phyloP scores from a whole-genome alignment of 2,888 invertebrate genomes.

The Chorisops tibialis region DNA sequence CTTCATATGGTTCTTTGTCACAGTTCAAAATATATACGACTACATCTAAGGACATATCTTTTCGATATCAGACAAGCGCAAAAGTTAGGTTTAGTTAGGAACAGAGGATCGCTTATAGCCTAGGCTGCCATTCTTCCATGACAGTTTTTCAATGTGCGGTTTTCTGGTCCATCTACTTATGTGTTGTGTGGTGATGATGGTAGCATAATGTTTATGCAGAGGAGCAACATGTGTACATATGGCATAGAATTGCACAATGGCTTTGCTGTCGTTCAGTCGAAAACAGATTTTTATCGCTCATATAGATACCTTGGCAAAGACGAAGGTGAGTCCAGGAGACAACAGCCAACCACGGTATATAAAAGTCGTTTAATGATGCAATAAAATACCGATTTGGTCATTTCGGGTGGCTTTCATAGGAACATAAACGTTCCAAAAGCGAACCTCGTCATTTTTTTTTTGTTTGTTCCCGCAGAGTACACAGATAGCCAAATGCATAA shows the following conservation, averaged over 20 bases:
- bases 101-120: background rate
- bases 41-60: too few relatives aligned
- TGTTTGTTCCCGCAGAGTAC: background rate
- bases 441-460: slow-evolving; percentile 12
- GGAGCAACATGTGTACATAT: background rate
- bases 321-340: slow-evolving; percentile 4
- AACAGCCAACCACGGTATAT: slow-evolving; percentile 26
- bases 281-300: slow-evolving; percentile 31
- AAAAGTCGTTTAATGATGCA: slow-evolving; percentile 32
- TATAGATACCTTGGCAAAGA: slow-evolving; percentile 3
- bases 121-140: slow-evolving; percentile 17
- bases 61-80: slow-evolving; percentile 9
- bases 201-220: slow-evolving; percentile 20
- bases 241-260: slow-evolving; percentile 13
- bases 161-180: slow-evolving; percentile 26
- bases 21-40: background rate
- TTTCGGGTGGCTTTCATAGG: slow-evolving; percentile 28
- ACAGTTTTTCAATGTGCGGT: slow-evolving; percentile 26
- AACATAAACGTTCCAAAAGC: slow-evolving; percentile 9
- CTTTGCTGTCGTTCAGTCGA: slow-evolving; percentile 20
- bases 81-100: slow-evolving; percentile 7
- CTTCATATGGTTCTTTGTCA: background rate
- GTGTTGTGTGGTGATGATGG: slow-evolving; percentile 7
- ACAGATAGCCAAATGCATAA: too few relatives aligned
- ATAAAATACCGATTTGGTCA: slow-evolving; percentile 33